Evolutionary conservation across 2,113 vertebrate genomes (phyloP).

Genomic region (Calyptomena viridis): DNA sequence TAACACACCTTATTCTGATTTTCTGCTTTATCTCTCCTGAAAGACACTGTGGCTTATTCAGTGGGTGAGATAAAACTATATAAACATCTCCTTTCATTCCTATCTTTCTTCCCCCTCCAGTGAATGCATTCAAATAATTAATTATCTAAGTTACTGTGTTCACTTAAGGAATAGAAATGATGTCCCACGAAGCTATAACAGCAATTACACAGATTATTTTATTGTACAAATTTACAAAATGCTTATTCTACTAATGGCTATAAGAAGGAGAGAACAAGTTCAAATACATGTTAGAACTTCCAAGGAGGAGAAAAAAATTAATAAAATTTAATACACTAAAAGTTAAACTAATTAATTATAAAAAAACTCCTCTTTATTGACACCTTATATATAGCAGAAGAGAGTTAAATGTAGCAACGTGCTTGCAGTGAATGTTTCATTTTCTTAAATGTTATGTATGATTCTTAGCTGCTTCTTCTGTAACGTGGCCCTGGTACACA

Average conservation of each 20-base stretch:
- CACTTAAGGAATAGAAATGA: background rate
- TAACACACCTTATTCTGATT: background rate
- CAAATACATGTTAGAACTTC: background rate
- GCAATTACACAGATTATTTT: background rate
- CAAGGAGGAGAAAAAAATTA: accelerated
- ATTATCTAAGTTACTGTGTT: background rate
- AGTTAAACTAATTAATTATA: background rate
- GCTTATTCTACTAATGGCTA: background rate
- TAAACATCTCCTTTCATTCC: background rate
- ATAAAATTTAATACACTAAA: background rate
- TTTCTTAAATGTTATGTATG: background rate
- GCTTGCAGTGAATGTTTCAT: background rate
- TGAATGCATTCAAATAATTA: background rate
- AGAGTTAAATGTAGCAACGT: background rate
- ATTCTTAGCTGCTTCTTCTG: background rate
- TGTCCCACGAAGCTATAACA: background rate
- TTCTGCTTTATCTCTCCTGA: background rate
- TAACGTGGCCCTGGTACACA: background rate
- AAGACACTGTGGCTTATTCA: background rate
- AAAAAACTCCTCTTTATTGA: background rate
- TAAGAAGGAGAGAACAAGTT: background rate
- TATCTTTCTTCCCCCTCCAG: background rate
- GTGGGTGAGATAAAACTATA: background rate
- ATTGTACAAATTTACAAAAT: background rate
- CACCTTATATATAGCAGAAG: background rate